Conservation (phyloP, 2,888 invertebrate species). For the Andrena haemorrhoa region DNA sequence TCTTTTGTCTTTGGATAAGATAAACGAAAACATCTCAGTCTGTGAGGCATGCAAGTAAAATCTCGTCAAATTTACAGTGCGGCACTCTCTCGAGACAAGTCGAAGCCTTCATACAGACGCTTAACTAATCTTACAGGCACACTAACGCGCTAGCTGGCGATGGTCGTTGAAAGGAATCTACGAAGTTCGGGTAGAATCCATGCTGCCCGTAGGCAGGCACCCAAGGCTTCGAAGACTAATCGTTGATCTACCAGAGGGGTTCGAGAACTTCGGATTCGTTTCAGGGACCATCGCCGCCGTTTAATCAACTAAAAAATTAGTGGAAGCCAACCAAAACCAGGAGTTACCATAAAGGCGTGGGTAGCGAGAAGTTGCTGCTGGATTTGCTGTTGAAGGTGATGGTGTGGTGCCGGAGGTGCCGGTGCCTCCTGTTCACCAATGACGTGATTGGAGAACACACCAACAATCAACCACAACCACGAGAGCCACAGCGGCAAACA, state of each 20-base stretch:
- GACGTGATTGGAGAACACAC: conserved; percentile 85
- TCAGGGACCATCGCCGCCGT: conserved; percentile 31
- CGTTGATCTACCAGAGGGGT: no score
- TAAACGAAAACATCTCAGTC: conserved; percentile 63
- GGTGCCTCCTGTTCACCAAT: conserved; percentile 84
- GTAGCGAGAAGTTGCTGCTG: conserved; percentile 85
- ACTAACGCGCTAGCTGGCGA: conserved; percentile 55
- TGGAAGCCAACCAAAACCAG: conserved; percentile 85
- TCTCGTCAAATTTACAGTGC: conserved; percentile 71
- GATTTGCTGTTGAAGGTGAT: conserved; percentile 85
- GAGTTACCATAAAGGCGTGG: conserved; percentile 85
- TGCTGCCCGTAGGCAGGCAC: no score
- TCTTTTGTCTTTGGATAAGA: conserved; percentile 51
- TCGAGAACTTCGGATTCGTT: not conserved
- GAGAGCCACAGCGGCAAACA: conserved; percentile 85
- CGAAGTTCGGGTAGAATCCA: not conserved
- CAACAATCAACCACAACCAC: conserved; percentile 85
- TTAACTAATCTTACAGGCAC: conserved; percentile 74
- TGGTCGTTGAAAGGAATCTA: conserved; percentile 10
- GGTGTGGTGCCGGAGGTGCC: conserved; percentile 84
- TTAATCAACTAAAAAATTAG: conserved; percentile 80
- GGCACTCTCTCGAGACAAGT: conserved; percentile 73
- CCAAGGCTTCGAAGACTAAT: no score
- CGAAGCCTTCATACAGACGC: conserved; percentile 76
- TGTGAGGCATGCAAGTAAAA: conserved; percentile 69